Base-by-base conservation (phyloP, 2,888 invertebrate species). In the Altica lythri region DNA sequence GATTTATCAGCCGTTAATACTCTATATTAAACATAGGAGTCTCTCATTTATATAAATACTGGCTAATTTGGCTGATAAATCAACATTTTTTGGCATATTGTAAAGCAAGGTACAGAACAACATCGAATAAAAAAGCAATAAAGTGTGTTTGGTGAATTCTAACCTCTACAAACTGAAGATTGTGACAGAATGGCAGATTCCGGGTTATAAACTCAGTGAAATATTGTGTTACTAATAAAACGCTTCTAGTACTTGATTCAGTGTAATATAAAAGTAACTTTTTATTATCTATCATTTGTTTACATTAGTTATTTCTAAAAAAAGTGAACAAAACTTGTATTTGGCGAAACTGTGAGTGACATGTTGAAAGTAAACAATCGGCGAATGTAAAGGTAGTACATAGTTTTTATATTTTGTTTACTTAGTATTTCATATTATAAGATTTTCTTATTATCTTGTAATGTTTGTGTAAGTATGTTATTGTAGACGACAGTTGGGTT, bases 91-190 rank as follows among this genome's bases (percentile, higher is more conserved):
- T 25, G 19, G 47, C 30, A 17, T 40, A 50, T 42, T 45, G 18
- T 12, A 44, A 10, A 27, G 47, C 40, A 42, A 42, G 37, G 12
- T 34, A 22, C 14, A 51, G 44, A 35, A 34, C n/a, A 48, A 53
- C 53, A 53, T 51, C 53, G 53, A 55, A 32, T 50, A 53, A 45
- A 29, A 35, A 49, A 54, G 52, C 49, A 44, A 52, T 49, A 58
- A 55, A 42, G 53, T 57, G 58, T 49, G 55, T 51, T 55, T 60
- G 55, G 51, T 42, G 45, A 62, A 64, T 65, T 61, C 66, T 66
- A 66, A 66, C 66, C 66, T 66, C 62, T 61, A 62, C 64, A 58
- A 58, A 55, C 59, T 57, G 61, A 48, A 62, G 56, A 53, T 56
- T 46, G 64, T 65, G 61, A 59, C 49, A 53, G 58, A 53, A 54